Percentiles rank a stretch among this genome's conserved stretches.
These are phyloP conservation scores for Pammene aurita DNA, from an alignment of 2,888 invertebrate species.

Conservation along the genomic window DNA sequence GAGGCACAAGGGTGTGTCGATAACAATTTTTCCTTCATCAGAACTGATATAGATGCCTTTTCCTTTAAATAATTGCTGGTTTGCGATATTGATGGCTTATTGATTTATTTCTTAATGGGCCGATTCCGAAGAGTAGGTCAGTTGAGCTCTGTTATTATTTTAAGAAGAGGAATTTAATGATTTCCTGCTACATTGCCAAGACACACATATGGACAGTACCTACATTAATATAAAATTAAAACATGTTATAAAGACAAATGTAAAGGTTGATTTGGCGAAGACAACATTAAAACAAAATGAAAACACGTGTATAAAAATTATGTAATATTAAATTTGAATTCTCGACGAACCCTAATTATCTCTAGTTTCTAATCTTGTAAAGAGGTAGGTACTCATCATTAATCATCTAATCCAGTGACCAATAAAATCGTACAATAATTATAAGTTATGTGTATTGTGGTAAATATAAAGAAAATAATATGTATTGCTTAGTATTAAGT, in stretches of 20 bases:
- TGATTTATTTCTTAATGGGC: slow-evolving; percentile 44
- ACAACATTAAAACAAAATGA: too few relatives aligned
- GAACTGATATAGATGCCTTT: slow-evolving; percentile 38
- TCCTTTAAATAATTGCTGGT: slow-evolving; percentile 47
- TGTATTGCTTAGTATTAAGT: too few relatives aligned
- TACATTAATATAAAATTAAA: neutral
- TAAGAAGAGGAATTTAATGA: slow-evolving; percentile 34
- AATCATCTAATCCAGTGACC: too few relatives aligned
- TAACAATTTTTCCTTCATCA: slow-evolving; percentile 43
- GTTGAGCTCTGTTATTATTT: slow-evolving; percentile 39
- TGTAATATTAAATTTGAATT: too few relatives aligned
- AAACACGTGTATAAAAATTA: too few relatives aligned
- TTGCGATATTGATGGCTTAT: slow-evolving; percentile 42
- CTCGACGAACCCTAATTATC: too few relatives aligned
- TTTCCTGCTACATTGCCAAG: slow-evolving; percentile 33
- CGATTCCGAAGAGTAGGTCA: slow-evolving; percentile 39
- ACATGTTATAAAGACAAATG: neutral
- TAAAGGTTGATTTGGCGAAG: too few relatives aligned
- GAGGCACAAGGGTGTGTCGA: slow-evolving; percentile 28
- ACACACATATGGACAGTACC: neutral
- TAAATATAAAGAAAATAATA: too few relatives aligned
- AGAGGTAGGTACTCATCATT: too few relatives aligned
- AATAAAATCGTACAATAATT: too few relatives aligned
- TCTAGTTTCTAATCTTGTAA: too few relatives aligned
- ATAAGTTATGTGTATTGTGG: too few relatives aligned